Evolutionary conservation across 2,113 vertebrate species (phyloP), one percentile per base, ranked within the genome.

Genomic region (Xyliphius kryptos): DNA sequence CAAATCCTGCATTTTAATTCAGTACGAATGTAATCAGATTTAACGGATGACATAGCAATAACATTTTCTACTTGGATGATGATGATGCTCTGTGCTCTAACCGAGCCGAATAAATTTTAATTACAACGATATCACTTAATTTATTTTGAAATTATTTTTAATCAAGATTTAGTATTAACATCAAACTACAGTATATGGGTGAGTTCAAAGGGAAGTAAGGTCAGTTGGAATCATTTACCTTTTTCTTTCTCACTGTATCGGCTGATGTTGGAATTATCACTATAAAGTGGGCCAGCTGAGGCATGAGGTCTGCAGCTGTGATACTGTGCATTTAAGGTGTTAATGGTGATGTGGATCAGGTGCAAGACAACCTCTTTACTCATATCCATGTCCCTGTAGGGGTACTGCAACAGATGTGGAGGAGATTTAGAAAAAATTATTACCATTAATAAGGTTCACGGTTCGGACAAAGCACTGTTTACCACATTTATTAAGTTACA

Each of bases 181-280:
- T 32, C 26, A 32, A 32, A 32, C 26, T 32, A n/a, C n/a, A n/a
- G n/a, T n/a, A 32, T 32, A 32, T 6, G 7, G 26, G 26, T 32
- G 26, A 1, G 1, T 32, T 32, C 7, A 32, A 32, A 32, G 7
- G 26, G 26, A 32, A 32, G 26, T 32, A 32, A 32, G 26, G 4
- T 3, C 26, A 32, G 26, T 32, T 32, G 26, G 26, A 32, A 32
- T 32, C 26, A 5, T 14, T 61, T 81, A 97, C 95, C 96, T 93
- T 98, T 99, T 74, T 99, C 96, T 67, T 97, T 99, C 63, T 99
- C 96, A 53, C 93, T 99, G 87, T 97, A 99, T 77, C 95, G 91
- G 86, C 94, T 99, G 78, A 92, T 89, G 80, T 97, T 97, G 77
- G 94, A 97, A 88, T 91, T 97, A 86, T 99, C 96, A 56, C 92